phyloP scores from a whole-genome alignment of 1,140 invertebrate genomes.

The Subanguina moxae region DNA sequence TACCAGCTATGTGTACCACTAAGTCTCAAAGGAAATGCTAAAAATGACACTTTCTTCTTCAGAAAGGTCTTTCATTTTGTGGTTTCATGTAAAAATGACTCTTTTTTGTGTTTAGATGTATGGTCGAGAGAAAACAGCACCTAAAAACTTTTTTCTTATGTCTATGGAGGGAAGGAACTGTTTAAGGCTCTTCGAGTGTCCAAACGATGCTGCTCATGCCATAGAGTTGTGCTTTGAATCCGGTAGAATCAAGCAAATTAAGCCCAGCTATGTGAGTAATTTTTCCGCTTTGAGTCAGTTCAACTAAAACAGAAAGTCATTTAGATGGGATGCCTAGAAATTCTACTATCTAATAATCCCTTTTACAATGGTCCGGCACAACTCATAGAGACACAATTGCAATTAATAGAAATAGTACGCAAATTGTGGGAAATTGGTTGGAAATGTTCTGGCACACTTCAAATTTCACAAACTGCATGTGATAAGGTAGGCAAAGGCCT shows the following conservation, averaged over 20 bases:
- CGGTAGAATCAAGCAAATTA: background rate
- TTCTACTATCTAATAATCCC: background rate
- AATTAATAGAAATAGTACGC: background rate
- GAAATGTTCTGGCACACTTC: background rate
- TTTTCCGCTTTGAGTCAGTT: background rate
- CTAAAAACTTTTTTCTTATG: background rate
- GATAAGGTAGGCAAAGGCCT: background rate
- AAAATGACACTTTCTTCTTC: conserved; percentile 14
- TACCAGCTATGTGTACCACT: background rate
- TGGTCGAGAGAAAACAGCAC: background rate
- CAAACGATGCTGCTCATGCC: background rate
- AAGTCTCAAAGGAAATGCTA: conserved; percentile 3
- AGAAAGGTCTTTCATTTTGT: background rate
- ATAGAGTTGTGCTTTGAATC: background rate
- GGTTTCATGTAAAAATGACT: background rate
- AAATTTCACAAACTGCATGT: background rate
- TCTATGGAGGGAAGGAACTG: background rate
- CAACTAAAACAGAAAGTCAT: background rate
- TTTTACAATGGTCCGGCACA: background rate
- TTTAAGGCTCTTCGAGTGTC: background rate
- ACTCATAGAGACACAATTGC: conserved; percentile 1
- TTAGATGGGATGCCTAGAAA: conserved; percentile 11
- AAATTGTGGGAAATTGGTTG: conserved; percentile 5
- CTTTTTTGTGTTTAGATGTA: background rate
- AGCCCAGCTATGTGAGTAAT: conserved; percentile 4